Percentiles rank a stretch among this genome's conserved stretches.
phyloP scores from a whole-genome alignment of 2,888 invertebrate species.

The Cephus pulcher region DNA sequence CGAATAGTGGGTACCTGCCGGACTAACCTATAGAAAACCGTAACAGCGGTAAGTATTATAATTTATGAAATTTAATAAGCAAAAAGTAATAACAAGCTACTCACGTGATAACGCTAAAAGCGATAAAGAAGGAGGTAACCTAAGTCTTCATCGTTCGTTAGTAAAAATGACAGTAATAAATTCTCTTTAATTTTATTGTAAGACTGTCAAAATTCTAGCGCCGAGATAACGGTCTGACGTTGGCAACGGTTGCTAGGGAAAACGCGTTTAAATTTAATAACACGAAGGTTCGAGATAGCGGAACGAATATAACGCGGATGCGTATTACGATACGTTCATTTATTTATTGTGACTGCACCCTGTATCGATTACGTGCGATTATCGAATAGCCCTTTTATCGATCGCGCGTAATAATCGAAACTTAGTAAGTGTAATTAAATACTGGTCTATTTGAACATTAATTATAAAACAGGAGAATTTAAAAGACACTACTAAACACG shows the following conservation, averaged over 20 bases:
- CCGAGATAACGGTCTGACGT: not conserved
- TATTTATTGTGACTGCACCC: not conserved
- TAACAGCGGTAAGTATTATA: not conserved
- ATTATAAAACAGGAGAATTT: too few relatives aligned
- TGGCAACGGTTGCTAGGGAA: not conserved
- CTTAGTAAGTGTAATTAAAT: too few relatives aligned
- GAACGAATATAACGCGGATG: not conserved
- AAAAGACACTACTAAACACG: too few relatives aligned
- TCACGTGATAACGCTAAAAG: not conserved
- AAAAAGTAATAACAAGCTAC: not conserved
- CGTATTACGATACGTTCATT: not conserved
- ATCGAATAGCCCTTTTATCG: not conserved
- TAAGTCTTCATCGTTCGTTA: not conserved
- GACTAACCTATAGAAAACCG: not conserved
- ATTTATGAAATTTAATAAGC: not conserved
- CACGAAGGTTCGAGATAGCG: not conserved
- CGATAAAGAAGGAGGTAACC: not conserved
- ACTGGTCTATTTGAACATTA: too few relatives aligned
- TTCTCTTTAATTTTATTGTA: not conserved
- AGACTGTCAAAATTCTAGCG: not conserved
- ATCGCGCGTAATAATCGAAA: not conserved
- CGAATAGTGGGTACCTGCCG: not conserved
- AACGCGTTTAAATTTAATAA: too few relatives aligned
- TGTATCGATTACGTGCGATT: not conserved
- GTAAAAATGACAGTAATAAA: not conserved